phyloP scores from a whole-genome alignment of 53 echinoderm and acorn worm genomes.

The Echinarachnius parma region DNA sequence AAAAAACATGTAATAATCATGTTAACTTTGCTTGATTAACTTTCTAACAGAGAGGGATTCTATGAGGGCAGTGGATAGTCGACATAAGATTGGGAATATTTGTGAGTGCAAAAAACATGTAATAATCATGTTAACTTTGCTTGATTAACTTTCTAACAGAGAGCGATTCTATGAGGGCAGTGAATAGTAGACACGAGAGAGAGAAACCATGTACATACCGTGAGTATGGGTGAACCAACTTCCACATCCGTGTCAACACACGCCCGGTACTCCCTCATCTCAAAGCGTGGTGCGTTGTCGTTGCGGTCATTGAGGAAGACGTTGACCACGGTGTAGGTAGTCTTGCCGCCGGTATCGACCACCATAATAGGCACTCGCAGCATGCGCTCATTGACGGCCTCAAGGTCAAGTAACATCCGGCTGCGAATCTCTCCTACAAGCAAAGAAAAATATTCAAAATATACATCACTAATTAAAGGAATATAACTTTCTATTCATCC shows the following conservation, averaged over 20 bases:
- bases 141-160: too few relatives aligned
- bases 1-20: too few relatives aligned
- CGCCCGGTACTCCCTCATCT: slow-evolving; percentile 67
- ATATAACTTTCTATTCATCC: too few relatives aligned
- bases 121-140: too few relatives aligned
- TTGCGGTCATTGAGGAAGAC: slow-evolving; percentile 85
- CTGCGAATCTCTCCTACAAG: slow-evolving; percentile 82
- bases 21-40: too few relatives aligned
- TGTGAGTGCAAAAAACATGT: too few relatives aligned
- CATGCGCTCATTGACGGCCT: slow-evolving; percentile 56
- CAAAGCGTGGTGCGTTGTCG: slow-evolving; percentile 83
- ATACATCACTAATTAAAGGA: not conserved
- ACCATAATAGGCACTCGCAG: slow-evolving; percentile 82
- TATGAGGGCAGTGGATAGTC: too few relatives aligned
- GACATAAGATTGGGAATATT: too few relatives aligned
- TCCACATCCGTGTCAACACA: slow-evolving; percentile 46
- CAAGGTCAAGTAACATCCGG: slow-evolving; percentile 61
- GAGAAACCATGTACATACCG: slow-evolving; percentile 56
- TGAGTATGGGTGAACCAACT: slow-evolving; percentile 53
- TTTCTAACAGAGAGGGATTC: too few relatives aligned
- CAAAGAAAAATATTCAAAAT: not conserved
- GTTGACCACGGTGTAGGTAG: slow-evolving; percentile 78
- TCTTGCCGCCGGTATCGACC: slow-evolving; percentile 76
- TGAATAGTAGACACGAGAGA: too few relatives aligned
- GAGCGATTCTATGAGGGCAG: too few relatives aligned